Evolutionary conservation across 2,888 invertebrate species (phyloP).

Genomic region (Ectobius pallidus): DNA sequence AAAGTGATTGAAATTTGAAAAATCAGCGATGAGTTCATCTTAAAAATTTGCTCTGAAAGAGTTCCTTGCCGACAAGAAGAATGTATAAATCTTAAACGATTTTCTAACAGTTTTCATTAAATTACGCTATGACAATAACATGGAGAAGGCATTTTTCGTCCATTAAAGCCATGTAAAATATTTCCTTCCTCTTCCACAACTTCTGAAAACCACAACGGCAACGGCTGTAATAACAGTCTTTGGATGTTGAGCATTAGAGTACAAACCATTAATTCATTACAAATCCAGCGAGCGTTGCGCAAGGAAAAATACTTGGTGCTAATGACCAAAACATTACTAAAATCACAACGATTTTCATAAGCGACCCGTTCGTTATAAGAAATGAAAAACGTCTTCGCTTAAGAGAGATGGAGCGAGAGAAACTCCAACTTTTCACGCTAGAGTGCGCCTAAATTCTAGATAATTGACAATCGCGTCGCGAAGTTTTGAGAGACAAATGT

Average conservation of each 20-base stretch:
- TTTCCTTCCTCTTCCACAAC: no score
- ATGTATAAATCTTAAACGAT: no score
- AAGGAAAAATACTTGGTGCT: neutral
- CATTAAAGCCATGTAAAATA: no score
- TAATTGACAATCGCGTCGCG: slow-evolving; percentile 25
- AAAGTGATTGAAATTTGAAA: no score
- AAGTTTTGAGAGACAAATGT: slow-evolving; percentile 27
- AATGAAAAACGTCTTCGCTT: neutral
- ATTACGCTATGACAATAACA: no score
- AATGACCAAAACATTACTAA: slow-evolving; percentile 17
- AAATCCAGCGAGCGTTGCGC: neutral
- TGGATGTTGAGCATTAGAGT: neutral
- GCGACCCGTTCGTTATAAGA: neutral
- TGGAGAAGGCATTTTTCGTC: no score
- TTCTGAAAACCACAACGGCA: no score
- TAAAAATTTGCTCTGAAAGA: no score
- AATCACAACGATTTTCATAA: neutral
- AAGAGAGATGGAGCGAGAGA: neutral
- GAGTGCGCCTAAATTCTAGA: slow-evolving; percentile 15
- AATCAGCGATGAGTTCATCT: no score
- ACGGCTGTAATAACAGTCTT: neutral
- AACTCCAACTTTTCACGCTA: slow-evolving; percentile 15
- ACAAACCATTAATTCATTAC: slow-evolving; percentile 17
- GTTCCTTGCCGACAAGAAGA: no score
- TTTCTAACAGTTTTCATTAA: no score